phyloP scores from a whole-genome alignment of 2,113 vertebrate species.

The Mustela nigripes region DNA sequence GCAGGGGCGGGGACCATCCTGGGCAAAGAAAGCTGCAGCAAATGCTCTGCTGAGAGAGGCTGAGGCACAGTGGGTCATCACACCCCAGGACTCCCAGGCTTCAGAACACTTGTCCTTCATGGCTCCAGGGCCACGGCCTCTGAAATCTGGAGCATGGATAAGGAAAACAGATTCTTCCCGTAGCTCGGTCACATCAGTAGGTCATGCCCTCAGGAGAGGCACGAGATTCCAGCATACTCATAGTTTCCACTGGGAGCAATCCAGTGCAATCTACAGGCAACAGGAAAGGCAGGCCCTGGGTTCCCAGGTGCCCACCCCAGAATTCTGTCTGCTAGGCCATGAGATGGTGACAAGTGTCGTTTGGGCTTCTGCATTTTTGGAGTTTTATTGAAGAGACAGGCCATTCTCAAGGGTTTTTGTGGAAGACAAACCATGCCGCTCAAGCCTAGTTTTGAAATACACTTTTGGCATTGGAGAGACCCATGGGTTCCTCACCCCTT shows the following conservation, averaged over 20 bases:
- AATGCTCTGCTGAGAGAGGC: not conserved
- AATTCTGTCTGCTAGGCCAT: not conserved
- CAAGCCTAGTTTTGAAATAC: not conserved
- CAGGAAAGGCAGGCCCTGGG: not conserved
- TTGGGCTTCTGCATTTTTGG: not conserved
- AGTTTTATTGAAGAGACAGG: conserved; percentile 27
- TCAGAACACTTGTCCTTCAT: not conserved
- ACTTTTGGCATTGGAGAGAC: not conserved
- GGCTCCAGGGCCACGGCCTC: not conserved
- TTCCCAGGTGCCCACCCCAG: not conserved
- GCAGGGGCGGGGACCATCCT: no score
- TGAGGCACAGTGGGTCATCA: not conserved
- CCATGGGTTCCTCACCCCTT: no score
- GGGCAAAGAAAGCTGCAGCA: not conserved
- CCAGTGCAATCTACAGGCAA: not conserved
- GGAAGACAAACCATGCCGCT: not conserved
- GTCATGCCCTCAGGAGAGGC: not conserved
- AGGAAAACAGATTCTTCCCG: not conserved
- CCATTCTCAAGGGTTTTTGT: not conserved
- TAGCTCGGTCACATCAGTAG: not conserved
- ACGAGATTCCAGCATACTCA: not conserved
- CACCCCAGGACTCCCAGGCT: not conserved
- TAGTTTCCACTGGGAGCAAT: not conserved
- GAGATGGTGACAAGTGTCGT: not conserved
- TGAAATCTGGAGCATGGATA: not conserved